Conservation (phyloP, 2,797 vertebrate genomes). For the Benthosema pterotum region DNA sequence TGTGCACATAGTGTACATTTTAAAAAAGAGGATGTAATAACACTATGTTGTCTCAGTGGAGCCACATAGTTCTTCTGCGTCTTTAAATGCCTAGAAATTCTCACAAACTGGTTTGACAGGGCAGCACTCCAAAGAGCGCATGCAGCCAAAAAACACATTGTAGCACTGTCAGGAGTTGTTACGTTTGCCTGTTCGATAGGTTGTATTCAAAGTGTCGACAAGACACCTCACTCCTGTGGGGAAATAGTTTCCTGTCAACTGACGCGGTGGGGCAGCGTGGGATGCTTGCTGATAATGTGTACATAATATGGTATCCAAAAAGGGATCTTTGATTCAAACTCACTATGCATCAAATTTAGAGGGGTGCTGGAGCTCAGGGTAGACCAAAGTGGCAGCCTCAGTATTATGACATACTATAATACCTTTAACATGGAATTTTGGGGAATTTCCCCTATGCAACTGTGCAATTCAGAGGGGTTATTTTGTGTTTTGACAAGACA, state of each 20-base stretch:
- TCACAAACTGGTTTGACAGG: conserved; percentile 53
- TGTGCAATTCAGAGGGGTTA: too few relatives aligned
- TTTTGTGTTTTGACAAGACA: too few relatives aligned
- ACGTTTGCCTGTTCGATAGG: conserved; percentile 46
- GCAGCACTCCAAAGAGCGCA: conserved; percentile 15
- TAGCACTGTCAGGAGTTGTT: conserved; percentile 31
- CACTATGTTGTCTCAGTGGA: too few relatives aligned
- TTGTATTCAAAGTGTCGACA: conserved; percentile 24
- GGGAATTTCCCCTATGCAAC: too few relatives aligned
- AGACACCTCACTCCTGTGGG: conserved; percentile 30
- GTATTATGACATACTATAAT: too few relatives aligned
- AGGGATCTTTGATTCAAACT: neutral
- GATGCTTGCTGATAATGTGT: conserved; percentile 21
- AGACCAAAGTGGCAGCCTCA: too few relatives aligned
- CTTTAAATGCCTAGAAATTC: conserved; percentile 34
- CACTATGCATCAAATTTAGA: conserved; percentile 9
- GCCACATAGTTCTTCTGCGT: conserved; percentile 4
- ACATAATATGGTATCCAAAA: conserved; percentile 1
- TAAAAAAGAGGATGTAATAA: too few relatives aligned
- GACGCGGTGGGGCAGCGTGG: conserved; percentile 6
- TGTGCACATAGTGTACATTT: too few relatives aligned
- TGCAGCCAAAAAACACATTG: conserved; percentile 23
- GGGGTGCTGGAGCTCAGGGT: too few relatives aligned
- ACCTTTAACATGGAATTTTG: too few relatives aligned
- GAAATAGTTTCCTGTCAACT: conserved; percentile 32